Evolutionary conservation across 1,140 invertebrate species (phyloP), one percentile per base, ranked within the genome.

Genomic region (Bombus affinis): DNA sequence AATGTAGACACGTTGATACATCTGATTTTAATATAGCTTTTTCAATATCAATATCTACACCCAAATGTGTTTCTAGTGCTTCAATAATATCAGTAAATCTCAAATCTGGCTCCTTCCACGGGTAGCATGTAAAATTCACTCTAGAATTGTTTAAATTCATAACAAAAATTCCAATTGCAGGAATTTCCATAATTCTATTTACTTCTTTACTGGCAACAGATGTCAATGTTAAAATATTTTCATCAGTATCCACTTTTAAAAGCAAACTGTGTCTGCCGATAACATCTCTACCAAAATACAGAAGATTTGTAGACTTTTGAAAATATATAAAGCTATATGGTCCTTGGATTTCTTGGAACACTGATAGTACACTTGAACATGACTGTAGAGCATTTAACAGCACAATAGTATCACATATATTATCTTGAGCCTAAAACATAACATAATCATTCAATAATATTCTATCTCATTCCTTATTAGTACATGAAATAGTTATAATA

Each of bases 271-370:
- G 97, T 88, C 98, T 96, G 42, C 98, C 98, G 94, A 98, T 97
- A 86, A 96, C 95, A 95, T 99, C 98, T 93, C 98, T 96, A 13
- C 97, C 97, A 95, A 99, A 98, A 95, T 97, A 98, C 62, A 99
- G 87, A 28, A 92, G 93, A 74, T 96, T 95, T 6, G 91, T 92
- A 62, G 87, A 85, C 92, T 96, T 97, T 91, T 98, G 95, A 93
- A 96, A 98, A 93, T 97, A 98, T 74, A 99, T 96, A 80, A 99
- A 96, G 86, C 98, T 96, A 95, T 97, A 99, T 65, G 98, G 98
- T 32, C 98, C 98, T 89, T 97, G 95, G 8, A 99, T 93, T 83
- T 93, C 90, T 81, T 92, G 88, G 65, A 98, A 90, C 5, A 95
- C 92, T 42, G 93, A 77, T 28, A 95, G 71, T 53, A 97, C 89